Evolutionary conservation across 2,797 vertebrate genomes (phyloP).

Genomic region (Microctenopoma lineatum): DNA sequence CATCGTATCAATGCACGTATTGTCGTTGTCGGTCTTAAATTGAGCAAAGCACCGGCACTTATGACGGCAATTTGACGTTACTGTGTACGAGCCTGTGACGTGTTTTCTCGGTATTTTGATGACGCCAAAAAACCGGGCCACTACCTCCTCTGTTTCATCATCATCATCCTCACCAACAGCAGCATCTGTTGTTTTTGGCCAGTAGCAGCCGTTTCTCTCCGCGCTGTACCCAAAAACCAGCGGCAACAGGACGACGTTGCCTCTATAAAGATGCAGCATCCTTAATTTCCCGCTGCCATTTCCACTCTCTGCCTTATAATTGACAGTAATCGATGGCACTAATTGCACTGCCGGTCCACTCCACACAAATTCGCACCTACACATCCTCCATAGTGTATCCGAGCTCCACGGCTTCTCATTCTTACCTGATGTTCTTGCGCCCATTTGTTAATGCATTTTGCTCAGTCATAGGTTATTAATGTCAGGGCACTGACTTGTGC

Average conservation of each 20-base stretch:
- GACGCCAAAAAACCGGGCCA: constrained; percentile 56
- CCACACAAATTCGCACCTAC: constrained; percentile 39
- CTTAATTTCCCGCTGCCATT: constrained; percentile 68
- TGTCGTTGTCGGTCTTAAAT: constrained; percentile 1
- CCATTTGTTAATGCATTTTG: constrained; percentile 58
- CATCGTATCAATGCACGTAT: constrained; percentile 36
- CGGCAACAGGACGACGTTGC: constrained; percentile 36
- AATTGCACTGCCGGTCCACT: constrained; percentile 56
- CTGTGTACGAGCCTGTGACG: constrained; percentile 59
- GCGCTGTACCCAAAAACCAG: constrained; percentile 44
- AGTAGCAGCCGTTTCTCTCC: not conserved
- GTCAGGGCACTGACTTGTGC: constrained; percentile 52
- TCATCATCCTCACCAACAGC: constrained; percentile 17
- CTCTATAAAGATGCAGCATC: constrained; percentile 51
- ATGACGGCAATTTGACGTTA: constrained; percentile 22
- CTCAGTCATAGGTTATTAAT: constrained; percentile 64
- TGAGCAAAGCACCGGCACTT: constrained; percentile 5
- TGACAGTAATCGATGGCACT: constrained; percentile 69
- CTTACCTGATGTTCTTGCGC: constrained; percentile 29
- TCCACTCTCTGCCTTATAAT: constrained; percentile 65
- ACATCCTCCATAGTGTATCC: constrained; percentile 30
- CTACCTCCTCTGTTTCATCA: constrained; percentile 54
- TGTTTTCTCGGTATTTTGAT: constrained; percentile 69
- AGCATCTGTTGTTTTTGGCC: constrained; percentile 60
- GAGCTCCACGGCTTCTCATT: constrained; percentile 13